These are phyloP conservation scores for Mamestra configurata DNA, from an alignment of 1,140 invertebrate genomes.

Conservation along the genomic window DNA sequence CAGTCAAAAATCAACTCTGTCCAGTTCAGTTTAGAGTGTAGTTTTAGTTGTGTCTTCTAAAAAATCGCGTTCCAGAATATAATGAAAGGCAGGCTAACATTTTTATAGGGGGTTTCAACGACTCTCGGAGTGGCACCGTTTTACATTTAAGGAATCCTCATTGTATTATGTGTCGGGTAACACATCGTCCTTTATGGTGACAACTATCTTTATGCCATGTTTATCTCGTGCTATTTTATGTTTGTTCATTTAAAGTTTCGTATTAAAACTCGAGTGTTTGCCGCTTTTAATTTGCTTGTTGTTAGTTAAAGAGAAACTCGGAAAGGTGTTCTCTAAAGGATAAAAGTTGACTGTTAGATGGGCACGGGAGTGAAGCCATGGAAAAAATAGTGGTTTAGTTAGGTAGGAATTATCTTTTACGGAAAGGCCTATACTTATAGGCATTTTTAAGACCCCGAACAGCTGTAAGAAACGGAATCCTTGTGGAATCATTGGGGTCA, in stretches of 20 bases:
- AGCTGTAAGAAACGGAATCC: no score
- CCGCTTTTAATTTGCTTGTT: not conserved
- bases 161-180: constrained; percentile 83
- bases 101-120: constrained; percentile 87
- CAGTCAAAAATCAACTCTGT: constrained; percentile 61
- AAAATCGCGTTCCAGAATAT: constrained; percentile 76
- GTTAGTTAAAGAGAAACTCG: not conserved
- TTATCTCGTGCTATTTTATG: constrained; percentile 6
- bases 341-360: no score
- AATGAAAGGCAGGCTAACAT: constrained; percentile 86
- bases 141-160: constrained; percentile 86
- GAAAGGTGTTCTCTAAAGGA: not conserved
- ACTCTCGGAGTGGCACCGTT: constrained; percentile 80
- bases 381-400: no score
- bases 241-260: constrained; percentile 40
- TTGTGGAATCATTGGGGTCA: no score
- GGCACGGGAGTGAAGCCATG: no score
- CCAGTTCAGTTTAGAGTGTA: constrained; percentile 53
- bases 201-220: constrained; percentile 77
- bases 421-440: no score
- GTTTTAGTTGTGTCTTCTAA: constrained; percentile 57
- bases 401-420: no score
- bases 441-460: no score
- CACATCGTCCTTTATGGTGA: constrained; percentile 82
- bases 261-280: not conserved